Evolutionary conservation across 2,797 vertebrate genomes (phyloP).

Genomic region (Manis crassicaudata): DNA sequence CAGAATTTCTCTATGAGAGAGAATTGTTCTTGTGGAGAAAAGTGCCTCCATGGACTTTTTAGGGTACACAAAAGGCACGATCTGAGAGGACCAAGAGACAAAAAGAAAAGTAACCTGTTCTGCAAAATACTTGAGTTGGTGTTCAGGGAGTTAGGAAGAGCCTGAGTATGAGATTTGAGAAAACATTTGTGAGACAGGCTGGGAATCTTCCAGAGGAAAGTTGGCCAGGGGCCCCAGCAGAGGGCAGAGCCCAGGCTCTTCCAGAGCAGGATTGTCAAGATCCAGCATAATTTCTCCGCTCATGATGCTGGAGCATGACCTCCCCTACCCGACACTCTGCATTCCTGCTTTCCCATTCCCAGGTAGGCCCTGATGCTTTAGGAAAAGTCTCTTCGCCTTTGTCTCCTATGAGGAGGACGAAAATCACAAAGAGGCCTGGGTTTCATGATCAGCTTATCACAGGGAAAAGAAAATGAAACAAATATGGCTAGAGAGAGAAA

Average conservation of each 20-base stretch:
- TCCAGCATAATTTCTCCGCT: no score
- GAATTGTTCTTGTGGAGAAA: neutral
- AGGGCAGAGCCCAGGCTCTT: neutral
- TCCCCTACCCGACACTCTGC: neutral
- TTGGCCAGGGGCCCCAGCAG: neutral
- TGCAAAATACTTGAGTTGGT: neutral
- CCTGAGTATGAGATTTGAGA: neutral
- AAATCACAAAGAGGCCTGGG: neutral
- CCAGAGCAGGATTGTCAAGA: neutral
- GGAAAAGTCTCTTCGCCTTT: neutral
- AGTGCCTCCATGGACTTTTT: neutral
- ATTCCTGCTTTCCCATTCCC: neutral
- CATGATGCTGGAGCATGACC: accelerated
- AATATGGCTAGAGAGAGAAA: neutral
- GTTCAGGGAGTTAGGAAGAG: neutral
- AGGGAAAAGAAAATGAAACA: neutral
- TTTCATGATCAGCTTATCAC: constrained; percentile 11
- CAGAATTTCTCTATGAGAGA: neutral
- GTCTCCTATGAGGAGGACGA: neutral
- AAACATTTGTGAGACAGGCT: neutral
- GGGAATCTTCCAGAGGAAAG: neutral
- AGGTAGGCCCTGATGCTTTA: neutral
- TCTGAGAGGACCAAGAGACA: neutral
- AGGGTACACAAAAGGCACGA: neutral
- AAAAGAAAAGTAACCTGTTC: neutral